These are phyloP conservation scores for Baryphthengus martii DNA, from an alignment of 2,113 vertebrate genomes.

Conservation along the genomic window DNA sequence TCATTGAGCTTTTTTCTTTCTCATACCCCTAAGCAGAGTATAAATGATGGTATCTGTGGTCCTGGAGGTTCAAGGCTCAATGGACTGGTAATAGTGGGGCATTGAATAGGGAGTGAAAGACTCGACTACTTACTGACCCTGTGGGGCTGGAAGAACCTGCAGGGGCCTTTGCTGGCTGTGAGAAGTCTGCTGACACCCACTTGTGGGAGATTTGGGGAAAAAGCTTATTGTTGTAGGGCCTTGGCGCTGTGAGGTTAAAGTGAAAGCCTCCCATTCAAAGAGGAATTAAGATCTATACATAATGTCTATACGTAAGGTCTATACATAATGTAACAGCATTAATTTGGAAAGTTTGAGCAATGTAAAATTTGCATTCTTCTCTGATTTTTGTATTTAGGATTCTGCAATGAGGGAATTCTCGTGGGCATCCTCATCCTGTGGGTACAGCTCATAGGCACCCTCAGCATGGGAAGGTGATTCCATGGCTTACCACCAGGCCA, in stretches of 20 bases:
- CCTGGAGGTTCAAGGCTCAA: neutral
- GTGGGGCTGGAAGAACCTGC: neutral
- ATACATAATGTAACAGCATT: neutral
- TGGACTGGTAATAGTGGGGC: neutral
- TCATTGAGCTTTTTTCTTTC: neutral
- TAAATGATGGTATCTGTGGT: accelerated
- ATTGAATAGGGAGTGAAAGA: neutral
- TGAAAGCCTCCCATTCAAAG: neutral
- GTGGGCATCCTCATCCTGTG: neutral
- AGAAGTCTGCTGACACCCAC: neutral
- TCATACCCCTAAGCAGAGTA: neutral
- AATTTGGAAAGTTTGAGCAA: accelerated
- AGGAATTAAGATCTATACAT: neutral
- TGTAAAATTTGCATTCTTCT: neutral
- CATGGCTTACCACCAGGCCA: accelerated
- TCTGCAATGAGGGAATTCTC: neutral
- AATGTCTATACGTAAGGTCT: neutral
- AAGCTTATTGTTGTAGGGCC: neutral
- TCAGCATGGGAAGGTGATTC: neutral
- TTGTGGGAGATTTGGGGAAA: neutral
- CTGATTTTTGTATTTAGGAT: neutral
- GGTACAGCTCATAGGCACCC: accelerated
- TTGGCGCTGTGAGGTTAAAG: neutral
- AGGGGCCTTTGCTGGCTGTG: neutral
- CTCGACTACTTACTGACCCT: no score